phyloP scores from a whole-genome alignment of 2,113 vertebrate genomes.

The Strigops habroptila region DNA sequence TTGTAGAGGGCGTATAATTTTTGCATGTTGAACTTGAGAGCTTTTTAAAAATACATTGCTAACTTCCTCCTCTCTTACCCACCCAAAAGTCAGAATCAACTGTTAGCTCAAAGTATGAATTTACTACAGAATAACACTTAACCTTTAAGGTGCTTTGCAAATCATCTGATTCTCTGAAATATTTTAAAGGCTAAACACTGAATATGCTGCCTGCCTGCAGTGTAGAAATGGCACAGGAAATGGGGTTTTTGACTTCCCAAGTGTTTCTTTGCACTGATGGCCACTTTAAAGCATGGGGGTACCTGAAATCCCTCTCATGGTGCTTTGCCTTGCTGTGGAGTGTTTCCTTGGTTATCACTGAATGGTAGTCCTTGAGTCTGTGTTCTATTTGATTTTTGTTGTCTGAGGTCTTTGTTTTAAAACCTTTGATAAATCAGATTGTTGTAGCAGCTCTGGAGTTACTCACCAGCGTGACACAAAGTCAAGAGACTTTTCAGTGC shows the following conservation, averaged over 20 bases:
- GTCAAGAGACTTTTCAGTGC: slow-evolving; percentile 70
- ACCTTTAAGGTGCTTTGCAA: neutral
- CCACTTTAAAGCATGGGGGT: slow-evolving; percentile 70
- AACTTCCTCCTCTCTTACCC: neutral
- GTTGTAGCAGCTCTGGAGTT: slow-evolving; percentile 73
- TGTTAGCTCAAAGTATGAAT: neutral
- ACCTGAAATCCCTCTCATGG: slow-evolving; percentile 67
- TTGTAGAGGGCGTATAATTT: neutral
- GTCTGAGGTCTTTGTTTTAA: slow-evolving; percentile 62
- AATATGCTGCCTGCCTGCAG: slow-evolving; percentile 30
- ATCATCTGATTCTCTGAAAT: neutral
- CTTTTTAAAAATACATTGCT: neutral
- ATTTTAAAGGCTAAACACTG: slow-evolving; percentile 6
- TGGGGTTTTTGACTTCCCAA: slow-evolving; percentile 39
- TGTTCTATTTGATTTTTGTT: slow-evolving; percentile 46
- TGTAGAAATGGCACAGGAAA: neutral
- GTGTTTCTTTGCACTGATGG: slow-evolving; percentile 75
- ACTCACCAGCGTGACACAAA: slow-evolving; percentile 75
- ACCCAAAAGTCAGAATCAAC: neutral
- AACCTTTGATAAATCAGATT: slow-evolving; percentile 56
- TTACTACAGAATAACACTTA: neutral
- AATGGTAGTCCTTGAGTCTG: slow-evolving; percentile 41
- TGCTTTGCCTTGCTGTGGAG: slow-evolving; percentile 72
- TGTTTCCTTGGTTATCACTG: slow-evolving; percentile 47
- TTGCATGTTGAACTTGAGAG: neutral